These are phyloP conservation scores for Cheiracanthium punctorium DNA, from an alignment of 2,888 invertebrate species.

Conservation along the genomic window DNA sequence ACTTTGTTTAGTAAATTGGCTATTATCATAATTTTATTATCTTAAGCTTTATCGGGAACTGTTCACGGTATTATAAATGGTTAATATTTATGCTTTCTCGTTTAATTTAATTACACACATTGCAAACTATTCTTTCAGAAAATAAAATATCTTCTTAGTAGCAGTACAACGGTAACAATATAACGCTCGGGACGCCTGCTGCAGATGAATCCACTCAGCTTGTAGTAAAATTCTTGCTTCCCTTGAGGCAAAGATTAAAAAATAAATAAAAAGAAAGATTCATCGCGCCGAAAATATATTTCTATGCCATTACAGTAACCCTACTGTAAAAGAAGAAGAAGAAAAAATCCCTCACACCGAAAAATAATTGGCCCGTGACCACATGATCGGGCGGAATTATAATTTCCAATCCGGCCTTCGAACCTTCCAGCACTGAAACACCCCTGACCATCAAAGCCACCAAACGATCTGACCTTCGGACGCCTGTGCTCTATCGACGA, in stretches of 20 bases:
- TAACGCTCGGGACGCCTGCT: too few relatives aligned
- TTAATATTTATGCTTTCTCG: too few relatives aligned
- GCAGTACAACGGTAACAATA: too few relatives aligned
- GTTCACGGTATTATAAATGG: too few relatives aligned
- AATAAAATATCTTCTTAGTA: too few relatives aligned
- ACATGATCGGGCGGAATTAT: constrained; percentile 56
- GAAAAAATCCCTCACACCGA: neutral
- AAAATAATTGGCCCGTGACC: constrained; percentile 66
- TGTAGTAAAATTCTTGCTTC: neutral
- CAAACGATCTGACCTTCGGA: constrained; percentile 67
- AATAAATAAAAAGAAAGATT: neutral
- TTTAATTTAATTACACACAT: too few relatives aligned
- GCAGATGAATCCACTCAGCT: too few relatives aligned
- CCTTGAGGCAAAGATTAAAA: neutral
- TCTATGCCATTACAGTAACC: constrained; percentile 24
- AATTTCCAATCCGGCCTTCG: constrained; percentile 56
- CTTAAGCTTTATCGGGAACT: too few relatives aligned
- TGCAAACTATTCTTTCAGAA: too few relatives aligned
- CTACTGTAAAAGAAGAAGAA: too few relatives aligned
- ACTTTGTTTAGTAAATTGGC: too few relatives aligned
- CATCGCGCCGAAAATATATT: neutral
- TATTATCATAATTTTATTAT: too few relatives aligned
- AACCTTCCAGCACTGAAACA: constrained; percentile 18
- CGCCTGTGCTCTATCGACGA: constrained; percentile 55
- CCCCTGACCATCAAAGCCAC: constrained; percentile 55